Conservation (phyloP, 2,888 invertebrate species). For the Phaedon cochleariae region DNA sequence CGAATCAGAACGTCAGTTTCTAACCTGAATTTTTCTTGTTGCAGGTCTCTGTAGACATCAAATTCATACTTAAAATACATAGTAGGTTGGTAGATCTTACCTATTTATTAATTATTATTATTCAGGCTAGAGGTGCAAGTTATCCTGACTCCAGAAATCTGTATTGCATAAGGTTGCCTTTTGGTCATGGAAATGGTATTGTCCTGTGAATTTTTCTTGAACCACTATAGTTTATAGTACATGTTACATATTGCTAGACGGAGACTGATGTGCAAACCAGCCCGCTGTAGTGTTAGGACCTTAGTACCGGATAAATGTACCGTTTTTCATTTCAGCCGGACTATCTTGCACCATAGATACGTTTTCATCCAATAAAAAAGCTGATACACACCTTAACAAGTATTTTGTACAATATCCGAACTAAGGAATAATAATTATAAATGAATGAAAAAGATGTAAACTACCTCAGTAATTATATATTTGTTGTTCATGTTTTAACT, state of each 20-base stretch:
- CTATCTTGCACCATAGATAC: conserved; percentile 33
- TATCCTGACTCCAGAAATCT: too few species aligned
- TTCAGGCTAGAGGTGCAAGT: too few species aligned
- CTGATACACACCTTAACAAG: conserved; percentile 7
- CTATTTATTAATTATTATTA: too few species aligned
- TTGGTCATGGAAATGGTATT: background rate
- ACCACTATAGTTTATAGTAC: conserved; percentile 58
- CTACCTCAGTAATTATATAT: conserved; percentile 65
- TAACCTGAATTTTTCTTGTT: too few species aligned
- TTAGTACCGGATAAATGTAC: conserved; percentile 59
- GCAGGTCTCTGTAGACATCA: too few species aligned
- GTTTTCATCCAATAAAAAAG: conserved; percentile 18
- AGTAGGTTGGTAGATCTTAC: too few species aligned
- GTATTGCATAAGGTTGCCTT: too few species aligned
- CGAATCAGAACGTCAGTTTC: too few species aligned
- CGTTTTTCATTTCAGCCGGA: conserved; percentile 21
- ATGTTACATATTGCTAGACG: conserved; percentile 60
- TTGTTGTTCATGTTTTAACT: conserved; percentile 62
- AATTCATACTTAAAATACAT: too few species aligned
- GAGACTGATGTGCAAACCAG: conserved; percentile 64
- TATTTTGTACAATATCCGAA: conserved; percentile 58
- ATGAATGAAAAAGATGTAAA: conserved; percentile 53
- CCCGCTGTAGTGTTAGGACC: conserved; percentile 62
- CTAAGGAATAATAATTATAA: conserved; percentile 52
- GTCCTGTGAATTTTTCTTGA: conserved; percentile 47